These are phyloP conservation scores for Theretra japonica DNA, from an alignment of 2,888 invertebrate species.

Conservation along the genomic window DNA sequence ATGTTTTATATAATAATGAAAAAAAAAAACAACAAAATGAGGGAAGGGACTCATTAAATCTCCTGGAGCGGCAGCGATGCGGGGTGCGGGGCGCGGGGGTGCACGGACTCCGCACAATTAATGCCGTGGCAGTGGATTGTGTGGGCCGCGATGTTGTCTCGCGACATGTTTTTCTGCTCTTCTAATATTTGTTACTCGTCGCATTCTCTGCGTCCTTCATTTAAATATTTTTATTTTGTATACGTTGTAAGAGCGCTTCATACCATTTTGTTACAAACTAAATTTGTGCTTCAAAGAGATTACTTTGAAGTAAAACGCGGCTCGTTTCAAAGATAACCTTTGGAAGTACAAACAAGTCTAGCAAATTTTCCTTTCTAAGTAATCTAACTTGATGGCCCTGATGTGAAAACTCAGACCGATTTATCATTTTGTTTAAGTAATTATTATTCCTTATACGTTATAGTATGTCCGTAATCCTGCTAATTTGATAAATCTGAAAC, in stretches of 20 bases:
- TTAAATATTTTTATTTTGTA: not conserved
- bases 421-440: not conserved
- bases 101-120: not conserved
- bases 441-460: not conserved
- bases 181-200: not conserved
- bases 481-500: too few species aligned
- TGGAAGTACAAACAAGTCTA: not conserved
- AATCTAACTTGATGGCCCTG: not conserved
- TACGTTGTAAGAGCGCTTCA: not conserved
- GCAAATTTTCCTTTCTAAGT: not conserved
- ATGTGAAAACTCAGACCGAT: not conserved
- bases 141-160: not conserved
- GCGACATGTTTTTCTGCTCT: not conserved
- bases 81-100: not conserved
- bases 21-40: not conserved
- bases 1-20: constrained; percentile 7
- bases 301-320: constrained; percentile 1
- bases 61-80: not conserved
- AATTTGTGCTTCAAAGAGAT: constrained; percentile 12
- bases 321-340: constrained; percentile 18
- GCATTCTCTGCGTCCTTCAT: constrained; percentile 1
- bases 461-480: too few species aligned
- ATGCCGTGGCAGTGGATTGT: not conserved
- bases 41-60: constrained; percentile 5
- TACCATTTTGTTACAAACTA: not conserved